These are phyloP conservation scores for Tanypteryx hageni DNA, from an alignment of 2,888 invertebrate species.

Conservation along the genomic window DNA sequence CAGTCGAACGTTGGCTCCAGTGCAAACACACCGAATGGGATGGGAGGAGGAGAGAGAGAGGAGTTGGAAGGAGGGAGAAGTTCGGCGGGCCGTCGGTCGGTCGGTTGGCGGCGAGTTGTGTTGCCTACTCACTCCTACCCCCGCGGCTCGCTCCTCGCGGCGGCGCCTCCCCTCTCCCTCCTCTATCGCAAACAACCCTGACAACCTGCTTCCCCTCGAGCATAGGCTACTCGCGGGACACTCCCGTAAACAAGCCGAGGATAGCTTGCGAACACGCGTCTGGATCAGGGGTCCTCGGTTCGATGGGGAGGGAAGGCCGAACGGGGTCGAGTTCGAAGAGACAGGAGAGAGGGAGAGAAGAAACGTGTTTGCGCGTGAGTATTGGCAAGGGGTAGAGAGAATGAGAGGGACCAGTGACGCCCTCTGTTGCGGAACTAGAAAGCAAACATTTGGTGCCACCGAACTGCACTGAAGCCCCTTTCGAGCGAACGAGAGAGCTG, in stretches of 20 bases:
- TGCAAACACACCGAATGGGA: not conserved
- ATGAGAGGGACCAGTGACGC: not conserved
- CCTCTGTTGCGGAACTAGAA: constrained; percentile 19
- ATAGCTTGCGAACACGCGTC: constrained; percentile 23
- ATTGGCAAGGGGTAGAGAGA: not conserved
- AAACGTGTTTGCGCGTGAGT: not conserved
- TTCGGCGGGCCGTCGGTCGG: constrained; percentile 30
- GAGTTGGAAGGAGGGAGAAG: not conserved
- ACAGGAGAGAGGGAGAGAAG: not conserved
- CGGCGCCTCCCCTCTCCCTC: not conserved
- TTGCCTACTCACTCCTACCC: constrained; percentile 9
- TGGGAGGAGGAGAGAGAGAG: not conserved
- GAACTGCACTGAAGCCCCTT: not conserved
- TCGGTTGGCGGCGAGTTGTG: not conserved
- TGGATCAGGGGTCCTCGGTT: not conserved
- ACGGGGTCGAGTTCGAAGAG: not conserved
- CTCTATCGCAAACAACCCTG: not conserved
- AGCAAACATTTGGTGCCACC: constrained; percentile 42
- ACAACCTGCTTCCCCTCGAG: constrained; percentile 12
- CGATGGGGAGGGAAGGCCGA: not conserved
- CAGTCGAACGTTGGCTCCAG: constrained; percentile 45
- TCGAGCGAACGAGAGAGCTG: not conserved
- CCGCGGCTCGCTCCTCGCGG: too few relatives aligned
- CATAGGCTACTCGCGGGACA: not conserved
- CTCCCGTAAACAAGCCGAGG: not conserved